Evolutionary conservation across 2,113 vertebrate species (phyloP), one percentile per base, ranked within the genome.

Genomic region (Pongo abelii): DNA sequence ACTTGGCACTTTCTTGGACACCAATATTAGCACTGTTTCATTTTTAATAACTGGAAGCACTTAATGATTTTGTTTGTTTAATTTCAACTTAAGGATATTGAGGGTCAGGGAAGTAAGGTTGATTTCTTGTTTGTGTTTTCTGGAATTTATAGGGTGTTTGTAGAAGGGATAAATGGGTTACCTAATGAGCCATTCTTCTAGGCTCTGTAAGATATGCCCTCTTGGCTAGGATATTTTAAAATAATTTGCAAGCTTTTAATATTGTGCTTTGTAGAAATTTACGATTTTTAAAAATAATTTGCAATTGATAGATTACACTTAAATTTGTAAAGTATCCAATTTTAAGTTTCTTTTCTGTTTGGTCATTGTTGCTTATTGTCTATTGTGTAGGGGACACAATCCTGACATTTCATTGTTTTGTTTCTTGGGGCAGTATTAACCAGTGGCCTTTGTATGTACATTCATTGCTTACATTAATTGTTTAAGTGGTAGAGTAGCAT

Each of bases 41-140:
- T 93, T 96, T 40, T 97, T 91, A 13, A 98, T 96, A 99, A 99
- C 98, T 99, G 99, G 98, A 99, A 99, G 97, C 98, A 97, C 95
- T 98, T 97, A 84, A 70, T 81, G 84, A 55, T 93, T 94, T 92
- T 92, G 8, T 43, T 74, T 75, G 85, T 93, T 84, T 90, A 89
- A 89, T 93, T 95, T 97, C 77, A 9, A 1, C 52, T 96, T 98
- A 35, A 40, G 97, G 89, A 91, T 97, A 94, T 83, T 92, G 79
- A 91, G 70, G 81, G 89, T 95, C 81, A 84, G 94, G 93, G 78
- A 94, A 89, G 43, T 96, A 74, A n/a, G 50, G 72, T 75, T 96
- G 89, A 61, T 94, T 96, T 93, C 77, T 97, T 59, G 40, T 69
- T 96, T 75, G 55, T 92, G 20, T 93, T 93, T 98, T 97, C 72